Conservation (phyloP, 1,140 invertebrate species). For the Pogonus chalceus region DNA sequence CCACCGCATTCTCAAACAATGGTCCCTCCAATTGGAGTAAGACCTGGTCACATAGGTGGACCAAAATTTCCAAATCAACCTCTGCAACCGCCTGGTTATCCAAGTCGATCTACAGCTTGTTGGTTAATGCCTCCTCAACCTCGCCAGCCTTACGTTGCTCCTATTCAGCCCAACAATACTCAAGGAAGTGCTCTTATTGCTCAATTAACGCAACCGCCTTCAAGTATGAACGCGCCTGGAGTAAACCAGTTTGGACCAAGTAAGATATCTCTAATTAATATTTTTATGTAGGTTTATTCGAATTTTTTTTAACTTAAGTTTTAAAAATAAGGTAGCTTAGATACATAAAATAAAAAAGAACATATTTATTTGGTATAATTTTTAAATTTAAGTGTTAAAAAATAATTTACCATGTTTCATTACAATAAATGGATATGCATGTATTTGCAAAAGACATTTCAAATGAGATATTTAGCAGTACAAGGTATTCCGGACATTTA, state of each 20-base stretch:
- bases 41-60: slow-evolving; percentile 21
- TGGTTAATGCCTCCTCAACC: slow-evolving; percentile 30
- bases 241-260: slow-evolving; percentile 41
- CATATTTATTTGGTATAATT: no score
- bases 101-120: slow-evolving; percentile 18
- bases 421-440: no score
- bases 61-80: slow-evolving; percentile 36
- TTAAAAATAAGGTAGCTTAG: no score
- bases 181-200: slow-evolving; percentile 52
- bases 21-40: slow-evolving; percentile 25
- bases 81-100: slow-evolving; percentile 43
- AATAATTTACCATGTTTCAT: no score
- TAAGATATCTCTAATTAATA: slow-evolving; percentile 33
- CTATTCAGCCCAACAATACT: slow-evolving; percentile 27
- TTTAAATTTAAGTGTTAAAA: no score
- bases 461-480: no score
- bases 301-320: no score
- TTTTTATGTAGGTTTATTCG: no score
- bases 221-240: slow-evolving; percentile 37
- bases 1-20: slow-evolving; percentile 24
- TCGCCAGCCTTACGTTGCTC: slow-evolving; percentile 24
- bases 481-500: no score
- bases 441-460: no score
- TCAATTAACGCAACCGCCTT: slow-evolving; percentile 56
- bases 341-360: no score